Percentiles rank a stretch among this genome's conserved stretches.
phyloP scores from a whole-genome alignment of 2,113 vertebrate species.

The Osmerus eperlanus region DNA sequence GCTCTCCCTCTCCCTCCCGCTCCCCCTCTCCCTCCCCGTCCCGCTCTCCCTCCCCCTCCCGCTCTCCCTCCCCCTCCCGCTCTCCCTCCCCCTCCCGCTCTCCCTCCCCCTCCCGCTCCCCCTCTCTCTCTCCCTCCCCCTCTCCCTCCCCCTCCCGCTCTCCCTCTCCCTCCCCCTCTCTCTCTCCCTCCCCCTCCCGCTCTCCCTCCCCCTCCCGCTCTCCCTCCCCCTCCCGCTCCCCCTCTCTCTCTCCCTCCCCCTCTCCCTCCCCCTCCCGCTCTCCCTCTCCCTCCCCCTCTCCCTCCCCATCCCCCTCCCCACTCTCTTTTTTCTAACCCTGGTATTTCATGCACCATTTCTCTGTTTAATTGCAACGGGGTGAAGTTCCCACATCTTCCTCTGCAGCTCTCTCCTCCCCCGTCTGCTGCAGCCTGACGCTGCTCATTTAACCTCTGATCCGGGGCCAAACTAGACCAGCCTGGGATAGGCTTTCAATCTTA shows the following conservation, averaged over 20 bases:
- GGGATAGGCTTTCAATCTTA: slow-evolving; percentile 53
- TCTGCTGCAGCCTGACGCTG: slow-evolving; percentile 58
- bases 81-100: no score
- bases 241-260: no score
- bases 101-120: slow-evolving; percentile 1
- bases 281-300: not conserved
- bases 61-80: no score
- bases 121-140: slow-evolving; percentile 8
- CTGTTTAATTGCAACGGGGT: slow-evolving; percentile 75
- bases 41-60: not conserved
- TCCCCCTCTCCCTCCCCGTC: no score
- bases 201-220: slow-evolving; percentile 6
- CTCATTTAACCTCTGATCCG: slow-evolving; percentile 64
- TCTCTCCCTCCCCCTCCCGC: no score
- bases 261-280: not conserved
- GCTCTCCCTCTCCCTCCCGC: no score
- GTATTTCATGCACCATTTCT: slow-evolving; percentile 75
- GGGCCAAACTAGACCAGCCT: slow-evolving; percentile 55
- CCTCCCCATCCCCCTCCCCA: slow-evolving; percentile 5
- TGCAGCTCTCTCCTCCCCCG: slow-evolving; percentile 56
- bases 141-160: not conserved
- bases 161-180: no score
- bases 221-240: no score
- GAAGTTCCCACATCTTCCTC: slow-evolving; percentile 58
- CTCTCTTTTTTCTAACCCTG: slow-evolving; percentile 30